These are phyloP conservation scores for Sussaba pulchella DNA, from an alignment of 2,888 invertebrate species.

Conservation along the genomic window DNA sequence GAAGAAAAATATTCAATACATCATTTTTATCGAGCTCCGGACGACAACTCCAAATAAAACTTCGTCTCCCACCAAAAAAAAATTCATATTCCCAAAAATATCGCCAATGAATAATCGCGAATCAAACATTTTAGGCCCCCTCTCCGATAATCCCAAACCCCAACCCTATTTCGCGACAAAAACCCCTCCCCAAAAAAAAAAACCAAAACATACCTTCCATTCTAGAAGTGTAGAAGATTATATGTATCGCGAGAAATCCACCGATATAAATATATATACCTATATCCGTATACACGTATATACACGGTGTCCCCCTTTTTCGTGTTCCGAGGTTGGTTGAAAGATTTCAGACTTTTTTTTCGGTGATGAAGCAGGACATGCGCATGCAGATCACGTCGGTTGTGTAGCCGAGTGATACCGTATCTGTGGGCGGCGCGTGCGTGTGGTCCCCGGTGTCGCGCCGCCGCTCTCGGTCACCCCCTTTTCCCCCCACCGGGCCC, in stretches of 20 bases:
- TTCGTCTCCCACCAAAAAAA: too few species aligned
- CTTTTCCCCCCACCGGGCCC: conserved; percentile 66
- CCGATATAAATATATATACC: conserved; percentile 8
- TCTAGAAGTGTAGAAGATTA: neutral
- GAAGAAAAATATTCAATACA: too few species aligned
- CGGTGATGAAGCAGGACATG: conserved; percentile 79
- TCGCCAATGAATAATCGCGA: too few species aligned
- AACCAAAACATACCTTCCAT: neutral
- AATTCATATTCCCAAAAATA: too few species aligned
- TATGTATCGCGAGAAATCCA: conserved; percentile 25
- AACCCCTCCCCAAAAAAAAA: too few species aligned
- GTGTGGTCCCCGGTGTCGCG: conserved; percentile 83
- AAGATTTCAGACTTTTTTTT: conserved; percentile 72
- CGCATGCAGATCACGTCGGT: conserved; percentile 84
- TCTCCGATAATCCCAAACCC: too few species aligned
- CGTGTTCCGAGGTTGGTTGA: conserved; percentile 57
- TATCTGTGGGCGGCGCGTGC: conserved; percentile 84
- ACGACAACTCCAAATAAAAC: too few species aligned
- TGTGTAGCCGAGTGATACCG: conserved; percentile 82
- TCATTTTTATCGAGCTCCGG: too few species aligned
- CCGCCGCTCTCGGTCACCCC: conserved; percentile 67
- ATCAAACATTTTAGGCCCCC: too few species aligned
- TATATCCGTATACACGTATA: too few species aligned
- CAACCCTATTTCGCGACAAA: too few species aligned
- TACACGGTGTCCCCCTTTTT: conserved; percentile 25